These are phyloP conservation scores for Ostrea denselamellosa DNA, from an alignment of 1,140 invertebrate genomes.

Conservation along the genomic window DNA sequence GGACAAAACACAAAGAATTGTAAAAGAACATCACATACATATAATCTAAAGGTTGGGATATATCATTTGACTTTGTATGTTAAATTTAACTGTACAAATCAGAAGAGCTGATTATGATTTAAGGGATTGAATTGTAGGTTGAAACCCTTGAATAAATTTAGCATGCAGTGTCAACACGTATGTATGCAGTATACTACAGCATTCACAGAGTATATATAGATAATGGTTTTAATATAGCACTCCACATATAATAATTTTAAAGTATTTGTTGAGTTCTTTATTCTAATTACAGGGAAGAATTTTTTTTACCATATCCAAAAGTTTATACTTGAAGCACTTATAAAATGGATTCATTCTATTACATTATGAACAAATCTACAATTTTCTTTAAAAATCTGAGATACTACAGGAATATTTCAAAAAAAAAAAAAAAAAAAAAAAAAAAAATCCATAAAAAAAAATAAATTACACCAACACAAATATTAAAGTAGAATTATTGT, in stretches of 20 bases:
- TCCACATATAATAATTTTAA: background rate
- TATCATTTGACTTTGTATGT: background rate
- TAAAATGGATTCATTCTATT: background rate
- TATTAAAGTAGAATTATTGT: background rate
- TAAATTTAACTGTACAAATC: background rate
- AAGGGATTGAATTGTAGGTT: background rate
- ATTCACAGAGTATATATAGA: background rate
- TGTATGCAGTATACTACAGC: background rate
- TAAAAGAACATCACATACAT: background rate
- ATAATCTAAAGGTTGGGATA: no score
- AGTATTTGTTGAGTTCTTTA: background rate
- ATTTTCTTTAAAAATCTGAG: background rate
- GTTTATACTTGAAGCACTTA: background rate
- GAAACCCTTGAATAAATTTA: background rate
- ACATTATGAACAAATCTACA: conserved; percentile 31
- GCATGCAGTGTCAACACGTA: background rate
- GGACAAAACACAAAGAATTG: conserved; percentile 1
- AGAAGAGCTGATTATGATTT: background rate
- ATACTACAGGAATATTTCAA: background rate
- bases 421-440: background rate
- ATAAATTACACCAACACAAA: conserved; percentile 7
- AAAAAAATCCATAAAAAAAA: no score
- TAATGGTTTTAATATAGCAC: background rate
- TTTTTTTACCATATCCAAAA: background rate
- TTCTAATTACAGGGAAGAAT: background rate